phyloP scores from a whole-genome alignment of 2,797 vertebrate species.

The Hemibagrus guttatus region DNA sequence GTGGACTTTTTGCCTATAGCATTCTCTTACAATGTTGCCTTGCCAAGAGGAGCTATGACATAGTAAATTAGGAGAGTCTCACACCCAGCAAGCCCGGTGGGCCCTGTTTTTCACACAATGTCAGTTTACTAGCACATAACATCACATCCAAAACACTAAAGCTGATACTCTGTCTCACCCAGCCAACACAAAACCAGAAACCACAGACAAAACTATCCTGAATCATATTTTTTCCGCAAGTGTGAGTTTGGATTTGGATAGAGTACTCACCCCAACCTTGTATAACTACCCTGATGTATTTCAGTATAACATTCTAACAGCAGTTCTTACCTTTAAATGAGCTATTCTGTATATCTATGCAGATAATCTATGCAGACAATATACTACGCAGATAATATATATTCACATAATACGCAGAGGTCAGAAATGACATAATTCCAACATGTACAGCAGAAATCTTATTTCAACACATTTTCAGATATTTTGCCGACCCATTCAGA shows the following conservation, averaged over 20 bases:
- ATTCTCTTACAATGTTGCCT: neutral
- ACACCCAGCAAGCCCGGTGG: neutral
- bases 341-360: neutral
- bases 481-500: neutral
- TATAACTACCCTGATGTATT: neutral
- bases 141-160: neutral
- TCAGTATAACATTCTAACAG: neutral
- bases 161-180: neutral
- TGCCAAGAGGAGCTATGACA: neutral
- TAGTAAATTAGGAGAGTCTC: neutral
- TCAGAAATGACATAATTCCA: neutral
- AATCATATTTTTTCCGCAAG: neutral
- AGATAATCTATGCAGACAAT: neutral
- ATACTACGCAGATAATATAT: neutral
- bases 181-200: neutral
- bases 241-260: neutral
- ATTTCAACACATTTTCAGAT: neutral
- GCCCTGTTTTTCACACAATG: neutral
- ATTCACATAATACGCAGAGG: neutral
- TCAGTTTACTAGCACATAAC: neutral
- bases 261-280: neutral
- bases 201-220: neutral
- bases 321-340: neutral
- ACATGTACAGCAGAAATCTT: neutral
- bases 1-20: neutral